Conservation (phyloP, 2,797 vertebrate species). For the Loris lydekkerianus region DNA sequence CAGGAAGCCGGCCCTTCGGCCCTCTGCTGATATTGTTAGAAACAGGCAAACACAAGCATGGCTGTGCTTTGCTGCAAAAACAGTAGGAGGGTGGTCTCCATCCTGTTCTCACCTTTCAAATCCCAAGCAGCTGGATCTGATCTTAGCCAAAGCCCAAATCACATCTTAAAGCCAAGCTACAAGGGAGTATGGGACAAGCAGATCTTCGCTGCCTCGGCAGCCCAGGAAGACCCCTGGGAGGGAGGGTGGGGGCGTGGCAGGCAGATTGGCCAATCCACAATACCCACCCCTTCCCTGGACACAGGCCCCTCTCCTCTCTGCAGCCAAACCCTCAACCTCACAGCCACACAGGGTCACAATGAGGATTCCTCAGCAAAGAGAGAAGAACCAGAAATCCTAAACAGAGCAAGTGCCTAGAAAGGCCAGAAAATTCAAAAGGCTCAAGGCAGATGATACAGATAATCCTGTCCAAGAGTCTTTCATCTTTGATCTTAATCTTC, state of each 20-base stretch:
- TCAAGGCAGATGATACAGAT: not conserved
- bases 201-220: not conserved
- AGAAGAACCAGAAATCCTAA: not conserved
- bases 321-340: not conserved
- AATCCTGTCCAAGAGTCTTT: not conserved
- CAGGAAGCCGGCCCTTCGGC: not conserved
- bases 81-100: not conserved
- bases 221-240: not conserved
- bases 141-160: not conserved
- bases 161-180: not conserved
- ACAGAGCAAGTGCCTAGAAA: not conserved
- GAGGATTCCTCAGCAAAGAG: not conserved
- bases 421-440: not conserved
- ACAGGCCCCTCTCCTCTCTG: not conserved
- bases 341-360: fast-evolving
- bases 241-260: fast-evolving
- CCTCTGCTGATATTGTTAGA: fast-evolving
- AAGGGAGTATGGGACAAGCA: not conserved
- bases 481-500: not conserved
- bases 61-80: not conserved
- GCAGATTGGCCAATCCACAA: not conserved
- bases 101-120: not conserved
- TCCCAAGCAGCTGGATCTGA: not conserved
- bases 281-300: not conserved
- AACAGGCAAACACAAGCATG: not conserved